Evolutionary conservation across 2,888 invertebrate species (phyloP).

Genomic region (Drosophila formosana): DNA sequence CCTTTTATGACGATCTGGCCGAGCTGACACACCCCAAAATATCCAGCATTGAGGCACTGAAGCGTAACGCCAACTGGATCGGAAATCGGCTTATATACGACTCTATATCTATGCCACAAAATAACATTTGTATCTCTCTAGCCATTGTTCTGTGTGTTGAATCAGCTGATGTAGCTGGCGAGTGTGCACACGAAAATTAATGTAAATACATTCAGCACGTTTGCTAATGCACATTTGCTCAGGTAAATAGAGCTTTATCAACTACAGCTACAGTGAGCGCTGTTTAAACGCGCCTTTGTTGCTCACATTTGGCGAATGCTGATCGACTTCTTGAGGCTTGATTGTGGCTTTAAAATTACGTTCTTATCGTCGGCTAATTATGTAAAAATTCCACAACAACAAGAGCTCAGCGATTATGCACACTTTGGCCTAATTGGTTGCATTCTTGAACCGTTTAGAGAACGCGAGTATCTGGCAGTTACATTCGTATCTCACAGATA

Average conservation of each 20-base stretch:
- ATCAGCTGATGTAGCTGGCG: conserved; percentile 60
- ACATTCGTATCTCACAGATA: conserved; percentile 26
- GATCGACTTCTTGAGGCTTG: neutral
- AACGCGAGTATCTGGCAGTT: conserved; percentile 31
- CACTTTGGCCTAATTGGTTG: conserved; percentile 1
- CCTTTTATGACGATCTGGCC: conserved; percentile 21
- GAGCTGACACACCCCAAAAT: conserved; percentile 45
- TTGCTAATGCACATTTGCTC: conserved; percentile 42
- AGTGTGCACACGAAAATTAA: conserved; percentile 28
- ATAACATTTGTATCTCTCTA: neutral
- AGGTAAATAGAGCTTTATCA: conserved; percentile 51
- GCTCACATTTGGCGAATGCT: neutral
- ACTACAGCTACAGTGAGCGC: conserved; percentile 31
- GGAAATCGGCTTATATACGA: conserved; percentile 56
- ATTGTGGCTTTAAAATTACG: conserved; percentile 9
- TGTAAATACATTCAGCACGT: conserved; percentile 55
- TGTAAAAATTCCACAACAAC: conserved; percentile 33
- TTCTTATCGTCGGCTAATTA: conserved; percentile 44
- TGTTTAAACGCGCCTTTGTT: neutral
- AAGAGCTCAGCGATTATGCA: neutral
- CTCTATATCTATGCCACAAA: conserved; percentile 24
- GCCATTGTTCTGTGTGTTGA: conserved; percentile 40
- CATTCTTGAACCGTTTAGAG: neutral
- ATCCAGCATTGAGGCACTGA: conserved; percentile 46
- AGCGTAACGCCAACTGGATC: conserved; percentile 66